Conservation (phyloP, 2,888 invertebrate species). For the Hirtodrosophila trivittata region DNA sequence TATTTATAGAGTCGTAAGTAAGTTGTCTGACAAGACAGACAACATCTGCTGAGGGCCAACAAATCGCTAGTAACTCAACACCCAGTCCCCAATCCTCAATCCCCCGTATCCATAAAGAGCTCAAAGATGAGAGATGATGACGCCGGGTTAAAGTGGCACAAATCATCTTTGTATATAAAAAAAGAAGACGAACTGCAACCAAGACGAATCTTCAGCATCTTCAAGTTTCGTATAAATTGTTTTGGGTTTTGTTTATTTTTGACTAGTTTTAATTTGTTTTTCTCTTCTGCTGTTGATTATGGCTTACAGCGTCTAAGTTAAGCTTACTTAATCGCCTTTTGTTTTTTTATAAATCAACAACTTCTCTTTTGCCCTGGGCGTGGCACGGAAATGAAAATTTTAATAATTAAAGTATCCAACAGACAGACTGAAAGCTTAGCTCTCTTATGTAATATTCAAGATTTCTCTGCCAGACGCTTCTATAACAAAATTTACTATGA, state of each 20-base stretch:
- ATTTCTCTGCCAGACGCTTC: background rate
- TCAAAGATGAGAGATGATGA: slow-evolving; percentile 36
- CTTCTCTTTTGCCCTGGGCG: slow-evolving; percentile 7
- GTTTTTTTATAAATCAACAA: slow-evolving; percentile 25
- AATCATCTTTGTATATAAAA: slow-evolving; percentile 47
- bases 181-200: slow-evolving; percentile 33
- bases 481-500: background rate
- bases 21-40: slow-evolving; percentile 34
- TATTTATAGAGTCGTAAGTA: slow-evolving; percentile 8
- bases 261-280: slow-evolving; percentile 49
- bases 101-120: background rate
- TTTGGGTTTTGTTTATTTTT: slow-evolving; percentile 35
- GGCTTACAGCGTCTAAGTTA: slow-evolving; percentile 23
- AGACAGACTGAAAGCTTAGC: slow-evolving; percentile 3
- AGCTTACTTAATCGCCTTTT: slow-evolving; percentile 38
- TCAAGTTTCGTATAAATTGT: slow-evolving; percentile 68
- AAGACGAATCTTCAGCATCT: slow-evolving; percentile 14
- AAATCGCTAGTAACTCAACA: slow-evolving; percentile 30
- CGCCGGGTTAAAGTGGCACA: slow-evolving; percentile 59
- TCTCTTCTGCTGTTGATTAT: slow-evolving; percentile 13
- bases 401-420: slow-evolving; percentile 15
- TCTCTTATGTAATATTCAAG: slow-evolving; percentile 6
- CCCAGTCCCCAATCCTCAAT: slow-evolving; percentile 26
- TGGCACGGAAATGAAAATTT: slow-evolving; percentile 20
- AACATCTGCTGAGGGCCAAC: slow-evolving; percentile 41